Evolutionary conservation across 2,888 invertebrate species (phyloP), one percentile per base, ranked within the genome.

Genomic region (Andricus quercusramuli): DNA sequence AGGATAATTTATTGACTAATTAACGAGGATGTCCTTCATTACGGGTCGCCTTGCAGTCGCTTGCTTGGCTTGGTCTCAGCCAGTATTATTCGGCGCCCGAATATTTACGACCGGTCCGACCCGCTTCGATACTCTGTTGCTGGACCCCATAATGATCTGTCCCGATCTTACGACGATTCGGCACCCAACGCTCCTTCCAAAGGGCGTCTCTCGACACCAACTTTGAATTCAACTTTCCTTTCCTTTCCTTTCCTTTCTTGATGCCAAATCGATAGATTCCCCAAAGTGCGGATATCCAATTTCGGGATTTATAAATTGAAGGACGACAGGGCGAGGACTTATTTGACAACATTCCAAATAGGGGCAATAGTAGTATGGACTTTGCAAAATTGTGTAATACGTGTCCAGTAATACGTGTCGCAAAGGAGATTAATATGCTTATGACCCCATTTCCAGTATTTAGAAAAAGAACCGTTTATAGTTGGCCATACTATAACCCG

Each of bases 21-120:
- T 92, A 92, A 92, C 91, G 90, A 90, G 90, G 90, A 90, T 92
- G 92, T 92, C 92, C 92, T 92, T 92, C 92, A 92, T 92, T 92
- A 92, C 92, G 88, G 89, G 88, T 88, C 88, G 89, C 87, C 86
- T 86, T 86, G 85, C 85, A 87, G 86, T 87, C 88, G 88, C 88
- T 88, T 86, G 87, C 87, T 86, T 88, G 86, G 41, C 20, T 37
- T 37, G 37, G 37, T 37, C 37, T 37, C 37, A 37, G 37, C 37
- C 88, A 89, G 88, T 89, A 90, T 91, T 92, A 92, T 92, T 92
- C 90, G 90, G 89, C 88, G 88, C 87, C 88, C 90, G 90, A 90
- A 92, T 92, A 92, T 92, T 92, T 92, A 92, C 91, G 92, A 91
- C 90, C 89, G 86, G 86, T 86, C 87, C 86, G 84, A 83, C 83